phyloP scores from a whole-genome alignment of 2,113 vertebrate genomes.

The Vimba vimba region DNA sequence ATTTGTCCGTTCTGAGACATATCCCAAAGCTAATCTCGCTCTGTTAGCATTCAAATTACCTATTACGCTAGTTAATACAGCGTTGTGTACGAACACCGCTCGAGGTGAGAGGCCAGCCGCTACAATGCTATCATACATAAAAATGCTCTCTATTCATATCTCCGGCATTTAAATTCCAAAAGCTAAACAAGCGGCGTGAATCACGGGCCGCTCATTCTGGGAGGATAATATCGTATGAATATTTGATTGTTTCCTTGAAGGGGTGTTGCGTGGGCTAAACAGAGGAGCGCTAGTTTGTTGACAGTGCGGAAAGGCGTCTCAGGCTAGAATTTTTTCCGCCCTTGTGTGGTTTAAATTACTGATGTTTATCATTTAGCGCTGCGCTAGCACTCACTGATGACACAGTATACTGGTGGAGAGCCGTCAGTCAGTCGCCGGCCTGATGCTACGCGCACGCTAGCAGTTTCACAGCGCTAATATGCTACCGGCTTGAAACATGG shows the following conservation, averaged over 20 bases:
- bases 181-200: conserved; percentile 24
- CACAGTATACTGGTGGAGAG: conserved; percentile 84
- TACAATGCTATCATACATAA: conserved; percentile 52
- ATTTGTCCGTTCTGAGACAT: conserved; percentile 54
- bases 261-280: conserved; percentile 71
- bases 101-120: conserved; percentile 35
- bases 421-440: conserved; percentile 82
- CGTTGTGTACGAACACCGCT: conserved; percentile 10
- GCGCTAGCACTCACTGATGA: conserved; percentile 81
- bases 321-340: conserved; percentile 81
- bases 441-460: conserved; percentile 44
- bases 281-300: conserved; percentile 81
- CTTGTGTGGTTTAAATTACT: conserved; percentile 85
- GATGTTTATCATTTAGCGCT: conserved; percentile 90
- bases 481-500: background rate
- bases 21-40: conserved; percentile 60
- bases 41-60: conserved; percentile 65
- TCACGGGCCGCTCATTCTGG: conserved; percentile 18
- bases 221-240: conserved; percentile 59
- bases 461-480: conserved; percentile 28
- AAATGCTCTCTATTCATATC: conserved; percentile 50
- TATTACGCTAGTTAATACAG: conserved; percentile 49
- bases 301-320: conserved; percentile 81
- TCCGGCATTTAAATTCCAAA: conserved; percentile 46
- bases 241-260: conserved; percentile 76